phyloP scores from a whole-genome alignment of 2,113 vertebrate genomes.

The Salvator merianae region DNA sequence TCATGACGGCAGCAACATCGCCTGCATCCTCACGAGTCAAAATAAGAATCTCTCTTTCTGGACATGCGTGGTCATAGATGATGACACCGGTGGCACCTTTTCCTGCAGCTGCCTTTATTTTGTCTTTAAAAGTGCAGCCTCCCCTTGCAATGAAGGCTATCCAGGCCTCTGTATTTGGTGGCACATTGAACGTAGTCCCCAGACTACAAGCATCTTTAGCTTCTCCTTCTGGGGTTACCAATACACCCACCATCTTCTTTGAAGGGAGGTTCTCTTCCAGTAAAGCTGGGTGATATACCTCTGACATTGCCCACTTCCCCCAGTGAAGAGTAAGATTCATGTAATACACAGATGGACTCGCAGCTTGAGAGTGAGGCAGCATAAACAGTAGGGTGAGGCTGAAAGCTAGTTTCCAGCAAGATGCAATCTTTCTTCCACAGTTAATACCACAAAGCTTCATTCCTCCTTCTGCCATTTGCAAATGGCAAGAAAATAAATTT shows the following conservation, averaged over 20 bases:
- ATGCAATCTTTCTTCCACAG: conserved; percentile 17
- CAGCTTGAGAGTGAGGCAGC: conserved; percentile 26
- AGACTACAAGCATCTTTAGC: conserved; percentile 36
- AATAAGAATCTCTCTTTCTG: conserved; percentile 24
- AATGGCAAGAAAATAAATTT: conserved; percentile 37
- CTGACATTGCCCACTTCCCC: conserved; percentile 45
- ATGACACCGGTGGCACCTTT: conserved; percentile 55
- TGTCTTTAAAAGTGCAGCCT: conserved; percentile 49
- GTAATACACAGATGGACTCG: conserved; percentile 21
- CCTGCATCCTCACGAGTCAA: conserved; percentile 63
- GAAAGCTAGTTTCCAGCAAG: conserved; percentile 18
- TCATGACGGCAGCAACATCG: conserved; percentile 73
- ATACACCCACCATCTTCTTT: conserved; percentile 43
- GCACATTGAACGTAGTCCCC: conserved; percentile 45
- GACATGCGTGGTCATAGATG: conserved; percentile 42
- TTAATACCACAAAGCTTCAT: conserved; percentile 27
- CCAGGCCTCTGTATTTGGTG: conserved; percentile 33
- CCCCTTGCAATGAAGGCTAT: conserved; percentile 56
- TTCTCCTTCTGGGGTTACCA: conserved; percentile 47
- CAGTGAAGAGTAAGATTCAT: conserved; percentile 53
- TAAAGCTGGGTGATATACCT: conserved; percentile 47
- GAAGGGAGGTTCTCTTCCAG: conserved; percentile 57
- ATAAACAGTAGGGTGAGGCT: conserved; percentile 44
- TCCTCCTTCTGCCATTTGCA: conserved; percentile 26
- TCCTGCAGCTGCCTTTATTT: conserved; percentile 38